Evolutionary conservation across 2,113 vertebrate genomes (phyloP).

Genomic region (Bucco capensis): DNA sequence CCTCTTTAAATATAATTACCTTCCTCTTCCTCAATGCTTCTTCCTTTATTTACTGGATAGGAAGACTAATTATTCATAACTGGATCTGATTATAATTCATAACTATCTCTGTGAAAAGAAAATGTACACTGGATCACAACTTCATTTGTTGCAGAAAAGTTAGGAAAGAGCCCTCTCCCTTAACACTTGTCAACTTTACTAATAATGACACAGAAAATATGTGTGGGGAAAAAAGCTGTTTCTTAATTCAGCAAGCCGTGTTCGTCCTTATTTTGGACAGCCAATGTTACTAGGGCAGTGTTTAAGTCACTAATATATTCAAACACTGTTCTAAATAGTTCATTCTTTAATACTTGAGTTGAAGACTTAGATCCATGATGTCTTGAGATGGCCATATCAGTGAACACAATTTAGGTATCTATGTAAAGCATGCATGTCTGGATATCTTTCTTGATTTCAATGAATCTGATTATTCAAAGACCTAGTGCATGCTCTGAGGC

Average conservation of each 20-base stretch:
- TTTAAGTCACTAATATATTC: background rate
- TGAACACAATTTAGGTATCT: background rate
- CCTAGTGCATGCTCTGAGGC: background rate
- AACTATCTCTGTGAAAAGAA: background rate
- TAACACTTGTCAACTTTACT: background rate
- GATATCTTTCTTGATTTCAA: background rate
- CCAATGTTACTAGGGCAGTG: background rate
- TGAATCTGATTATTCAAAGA: background rate
- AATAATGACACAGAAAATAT: background rate
- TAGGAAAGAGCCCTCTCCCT: background rate
- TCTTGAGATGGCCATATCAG: background rate
- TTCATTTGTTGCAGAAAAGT: background rate
- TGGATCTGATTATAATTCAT: background rate
- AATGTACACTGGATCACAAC: background rate
- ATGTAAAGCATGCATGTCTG: background rate
- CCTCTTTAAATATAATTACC: background rate
- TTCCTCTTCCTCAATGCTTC: background rate
- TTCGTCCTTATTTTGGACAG: background rate
- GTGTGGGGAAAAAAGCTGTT: fast-evolving
- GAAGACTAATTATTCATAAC: too few relatives aligned
- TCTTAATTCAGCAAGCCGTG: background rate
- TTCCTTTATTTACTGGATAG: background rate
- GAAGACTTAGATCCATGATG: background rate
- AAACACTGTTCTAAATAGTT: background rate
- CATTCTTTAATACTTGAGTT: background rate